These are phyloP conservation scores for Metalampra italica DNA, from an alignment of 2,888 invertebrate genomes.

Conservation along the genomic window DNA sequence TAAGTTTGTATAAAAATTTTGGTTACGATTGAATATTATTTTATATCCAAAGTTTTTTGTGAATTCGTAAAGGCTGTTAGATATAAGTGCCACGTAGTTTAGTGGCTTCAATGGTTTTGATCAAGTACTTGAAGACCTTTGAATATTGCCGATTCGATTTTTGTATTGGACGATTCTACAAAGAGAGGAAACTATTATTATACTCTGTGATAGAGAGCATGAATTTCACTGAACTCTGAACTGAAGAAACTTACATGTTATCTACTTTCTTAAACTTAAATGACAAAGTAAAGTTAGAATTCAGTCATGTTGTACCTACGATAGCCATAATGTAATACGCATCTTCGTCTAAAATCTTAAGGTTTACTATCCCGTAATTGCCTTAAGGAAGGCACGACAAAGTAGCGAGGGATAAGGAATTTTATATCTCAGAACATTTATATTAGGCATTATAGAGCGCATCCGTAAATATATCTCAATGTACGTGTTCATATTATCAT, in stretches of 20 bases:
- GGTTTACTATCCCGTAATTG: too few relatives aligned
- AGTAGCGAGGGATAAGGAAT: too few relatives aligned
- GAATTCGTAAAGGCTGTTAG: constrained; percentile 35
- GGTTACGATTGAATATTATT: constrained; percentile 3
- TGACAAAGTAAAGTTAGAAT: too few relatives aligned
- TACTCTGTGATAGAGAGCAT: too few relatives aligned
- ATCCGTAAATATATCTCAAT: constrained; percentile 34
- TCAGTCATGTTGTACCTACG: too few relatives aligned
- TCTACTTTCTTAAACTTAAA: too few relatives aligned
- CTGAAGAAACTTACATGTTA: too few relatives aligned
- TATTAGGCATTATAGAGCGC: constrained; percentile 15
- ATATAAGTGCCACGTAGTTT: constrained; percentile 33
- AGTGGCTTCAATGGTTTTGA: constrained; percentile 30
- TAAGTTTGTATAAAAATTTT: constrained; percentile 27
- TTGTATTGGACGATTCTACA: neutral
- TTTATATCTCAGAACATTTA: too few relatives aligned
- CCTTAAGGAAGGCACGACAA: too few relatives aligned
- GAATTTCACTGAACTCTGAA: too few relatives aligned
- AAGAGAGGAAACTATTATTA: neutral
- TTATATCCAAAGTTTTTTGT: constrained; percentile 25
- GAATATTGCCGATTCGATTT: constrained; percentile 25
- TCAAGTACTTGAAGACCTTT: constrained; percentile 23
- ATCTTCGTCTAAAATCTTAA: too few relatives aligned
- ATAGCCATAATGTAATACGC: too few relatives aligned
- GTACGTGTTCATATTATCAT: constrained; percentile 14